phyloP scores from a whole-genome alignment of 1,140 invertebrate genomes.

The Holcopasites calliopsidis region DNA sequence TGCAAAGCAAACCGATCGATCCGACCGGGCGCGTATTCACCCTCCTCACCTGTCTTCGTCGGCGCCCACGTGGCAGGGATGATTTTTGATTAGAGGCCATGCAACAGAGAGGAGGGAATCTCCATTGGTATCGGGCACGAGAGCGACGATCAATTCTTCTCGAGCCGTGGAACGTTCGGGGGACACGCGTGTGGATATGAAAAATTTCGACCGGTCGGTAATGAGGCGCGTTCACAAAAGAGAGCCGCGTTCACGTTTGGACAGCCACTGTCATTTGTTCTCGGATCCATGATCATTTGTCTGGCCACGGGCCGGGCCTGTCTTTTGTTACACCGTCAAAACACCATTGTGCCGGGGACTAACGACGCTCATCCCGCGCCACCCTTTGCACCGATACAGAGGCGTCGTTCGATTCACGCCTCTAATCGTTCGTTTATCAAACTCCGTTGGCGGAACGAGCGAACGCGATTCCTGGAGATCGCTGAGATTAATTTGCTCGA shows the following conservation, averaged over 20 bases:
- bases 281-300: conserved; percentile 76
- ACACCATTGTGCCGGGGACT: conserved; percentile 70
- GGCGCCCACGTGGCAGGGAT: neutral
- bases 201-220: conserved; percentile 75
- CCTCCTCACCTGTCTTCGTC: neutral
- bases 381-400: conserved; percentile 38
- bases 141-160: conserved; percentile 64
- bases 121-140: conserved; percentile 31
- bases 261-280: conserved; percentile 77
- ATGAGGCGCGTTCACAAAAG: conserved; percentile 75
- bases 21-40: neutral
- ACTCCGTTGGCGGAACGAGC: neutral
- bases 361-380: conserved; percentile 69
- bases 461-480: neutral
- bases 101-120: conserved; percentile 15
- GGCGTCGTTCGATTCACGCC: conserved; percentile 39
- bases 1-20: neutral
- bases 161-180: conserved; percentile 29
- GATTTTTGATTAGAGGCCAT: neutral
- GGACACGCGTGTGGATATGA: conserved; percentile 70
- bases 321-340: conserved; percentile 76
- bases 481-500: neutral
- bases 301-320: conserved; percentile 54
- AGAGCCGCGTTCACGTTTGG: conserved; percentile 56
- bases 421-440: conserved; percentile 44